Base-by-base conservation (phyloP, 2,113 vertebrate genomes). In the Vulpes lagopus region DNA sequence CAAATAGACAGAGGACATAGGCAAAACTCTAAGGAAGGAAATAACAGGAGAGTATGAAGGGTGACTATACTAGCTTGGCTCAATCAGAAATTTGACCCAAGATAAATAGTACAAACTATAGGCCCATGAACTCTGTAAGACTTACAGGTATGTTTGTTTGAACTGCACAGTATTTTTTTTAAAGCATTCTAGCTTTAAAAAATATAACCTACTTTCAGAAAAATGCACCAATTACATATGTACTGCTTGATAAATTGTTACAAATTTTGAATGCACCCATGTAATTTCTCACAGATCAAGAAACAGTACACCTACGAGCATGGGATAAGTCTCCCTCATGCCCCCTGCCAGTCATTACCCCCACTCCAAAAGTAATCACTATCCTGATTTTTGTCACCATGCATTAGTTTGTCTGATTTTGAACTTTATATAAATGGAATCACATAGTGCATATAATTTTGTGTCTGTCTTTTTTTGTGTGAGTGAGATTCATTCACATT, bases 1-100 rank as follows among this genome's bases (percentile, higher is more conserved):
- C 84, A 65, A 17, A 53, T 19, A 64, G 5, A 14, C 38, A 55
- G 49, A 71, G 10, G 38, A 32, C 23, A 14, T 0, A 7, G 2
- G 49, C 30, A 53, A 59, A 64, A 49, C 22, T 35, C n/a, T 3
- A 51, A 65, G 78, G 30, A 57, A 4, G 53, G 23, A 95, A 67
- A 32, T 30, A 74, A 30, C 1, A 20, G 8, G 65, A n/a, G n/a
- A 19, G 2, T 55, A 9, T 23, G 79, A 91, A 86, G 25, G 38
- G 69, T 14, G 14, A 67, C 15, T 20, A 49, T 5, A 53, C 11
- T 38, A 95, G 4, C 17, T 38, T 94, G 30, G 10, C 25, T 81
- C 35, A 59, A 43, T 92, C 43, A 85, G 91, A 93, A 84, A 92
- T 30, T 51, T 85, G 78, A 53, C 71, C 64, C 79, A 84, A 8